Conservation (phyloP, 2,888 invertebrate genomes). For the Bembecia ichneumoniformis region DNA sequence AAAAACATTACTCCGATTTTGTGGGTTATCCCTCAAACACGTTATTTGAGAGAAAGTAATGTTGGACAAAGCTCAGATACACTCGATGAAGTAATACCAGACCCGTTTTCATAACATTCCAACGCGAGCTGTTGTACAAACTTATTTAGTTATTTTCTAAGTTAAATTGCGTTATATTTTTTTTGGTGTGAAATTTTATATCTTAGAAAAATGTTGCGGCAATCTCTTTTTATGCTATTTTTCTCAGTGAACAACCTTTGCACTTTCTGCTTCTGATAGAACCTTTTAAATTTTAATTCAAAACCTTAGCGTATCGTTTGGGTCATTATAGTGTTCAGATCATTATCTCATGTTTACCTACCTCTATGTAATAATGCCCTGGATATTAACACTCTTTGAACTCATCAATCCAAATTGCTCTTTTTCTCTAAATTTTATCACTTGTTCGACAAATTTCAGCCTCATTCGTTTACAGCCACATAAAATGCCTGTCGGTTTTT, state of each 20-base stretch:
- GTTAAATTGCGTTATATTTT: neutral
- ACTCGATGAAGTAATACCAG: neutral
- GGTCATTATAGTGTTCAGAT: no score
- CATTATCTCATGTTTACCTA: no score
- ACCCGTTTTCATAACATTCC: neutral
- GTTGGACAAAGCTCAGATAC: conserved; percentile 10
- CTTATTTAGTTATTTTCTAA: neutral
- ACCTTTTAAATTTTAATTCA: no score
- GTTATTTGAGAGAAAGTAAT: conserved; percentile 24
- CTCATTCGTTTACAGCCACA: no score
- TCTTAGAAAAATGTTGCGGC: neutral
- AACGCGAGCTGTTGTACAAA: neutral
- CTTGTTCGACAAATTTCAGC: no score
- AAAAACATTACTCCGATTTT: conserved; percentile 1
- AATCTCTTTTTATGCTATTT: neutral
- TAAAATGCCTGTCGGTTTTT: no score
- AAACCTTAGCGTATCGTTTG: no score
- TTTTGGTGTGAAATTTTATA: neutral
- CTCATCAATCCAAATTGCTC: no score
- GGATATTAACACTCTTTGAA: no score
- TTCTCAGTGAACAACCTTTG: neutral
- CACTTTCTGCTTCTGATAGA: no score
- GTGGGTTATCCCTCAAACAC: conserved; percentile 15
- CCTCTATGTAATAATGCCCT: no score
- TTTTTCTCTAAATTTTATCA: no score